A percentile compares a stretch with the other conserved stretches of the same genome.
phyloP scores from a whole-genome alignment of 2,797 vertebrate genomes.

The Gorsachius magnificus region DNA sequence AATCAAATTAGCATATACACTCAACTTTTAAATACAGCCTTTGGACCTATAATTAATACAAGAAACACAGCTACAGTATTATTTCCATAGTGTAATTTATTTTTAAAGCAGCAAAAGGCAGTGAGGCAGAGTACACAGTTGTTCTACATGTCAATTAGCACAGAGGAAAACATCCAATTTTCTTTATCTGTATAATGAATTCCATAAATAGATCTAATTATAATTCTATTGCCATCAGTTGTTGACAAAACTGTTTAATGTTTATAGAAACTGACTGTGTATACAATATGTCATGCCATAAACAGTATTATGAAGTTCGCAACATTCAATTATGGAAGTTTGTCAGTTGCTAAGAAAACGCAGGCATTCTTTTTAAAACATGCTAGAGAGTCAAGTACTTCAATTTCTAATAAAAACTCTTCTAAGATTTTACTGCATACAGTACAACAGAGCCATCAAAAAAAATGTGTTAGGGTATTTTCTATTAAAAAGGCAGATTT shows the following conservation, averaged over 20 bases:
- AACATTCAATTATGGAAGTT: slow-evolving; percentile 48
- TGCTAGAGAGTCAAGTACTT: neutral
- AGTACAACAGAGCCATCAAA: neutral
- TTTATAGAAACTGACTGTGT: slow-evolving; percentile 41
- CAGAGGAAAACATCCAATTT: slow-evolving; percentile 41
- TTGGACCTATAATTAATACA: neutral
- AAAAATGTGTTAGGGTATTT: neutral
- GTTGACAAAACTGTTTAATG: slow-evolving; percentile 52
- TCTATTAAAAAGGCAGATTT: neutral
- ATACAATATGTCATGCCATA: slow-evolving; percentile 10
- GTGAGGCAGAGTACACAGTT: neutral
- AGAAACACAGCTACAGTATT: neutral
- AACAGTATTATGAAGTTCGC: slow-evolving; percentile 16
- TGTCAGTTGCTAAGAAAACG: slow-evolving; percentile 29
- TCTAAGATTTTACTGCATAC: neutral
- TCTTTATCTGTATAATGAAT: slow-evolving; percentile 31
- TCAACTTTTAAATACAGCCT: slow-evolving; percentile 9
- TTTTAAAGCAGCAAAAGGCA: neutral
- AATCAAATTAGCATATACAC: neutral
- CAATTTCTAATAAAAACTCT: slow-evolving; percentile 4
- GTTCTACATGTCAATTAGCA: slow-evolving; percentile 42
- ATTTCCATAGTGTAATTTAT: neutral
- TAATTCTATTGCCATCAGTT: slow-evolving; percentile 45
- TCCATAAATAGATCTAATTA: slow-evolving; percentile 56
- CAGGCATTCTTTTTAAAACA: neutral